A percentile compares a stretch with the other conserved stretches of the same genome.
phyloP scores from a whole-genome alignment of 1,140 invertebrate genomes.

The Drosophila dunni region DNA sequence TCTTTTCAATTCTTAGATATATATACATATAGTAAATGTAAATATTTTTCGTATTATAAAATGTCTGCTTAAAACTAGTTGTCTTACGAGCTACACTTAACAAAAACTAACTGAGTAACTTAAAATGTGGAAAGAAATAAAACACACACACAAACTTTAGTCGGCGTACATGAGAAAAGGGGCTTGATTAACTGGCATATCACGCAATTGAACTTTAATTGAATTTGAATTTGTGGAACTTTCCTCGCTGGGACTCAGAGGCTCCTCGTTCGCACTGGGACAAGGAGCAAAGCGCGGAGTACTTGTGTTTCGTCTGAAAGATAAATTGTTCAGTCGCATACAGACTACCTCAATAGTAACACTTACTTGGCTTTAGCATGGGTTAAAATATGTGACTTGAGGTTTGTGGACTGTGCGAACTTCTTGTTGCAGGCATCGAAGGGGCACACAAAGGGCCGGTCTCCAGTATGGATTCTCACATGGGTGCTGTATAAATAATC shows the following conservation, averaged over 20 bases:
- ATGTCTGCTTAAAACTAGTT: neutral
- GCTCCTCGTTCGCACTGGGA: slow-evolving; percentile 36
- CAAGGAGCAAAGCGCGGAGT: slow-evolving; percentile 57
- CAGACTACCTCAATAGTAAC: neutral
- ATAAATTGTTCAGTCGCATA: neutral
- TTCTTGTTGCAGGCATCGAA: slow-evolving; percentile 99
- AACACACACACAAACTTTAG: slow-evolving; percentile 12
- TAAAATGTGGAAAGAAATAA: neutral
- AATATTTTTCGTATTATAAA: neutral
- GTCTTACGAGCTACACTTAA: neutral
- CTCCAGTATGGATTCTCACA: slow-evolving; percentile 98
- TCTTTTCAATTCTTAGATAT: slow-evolving; percentile 4
- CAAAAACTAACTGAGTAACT: neutral
- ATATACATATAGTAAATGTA: slow-evolving; percentile 2
- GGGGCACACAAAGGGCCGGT: slow-evolving; percentile 98
- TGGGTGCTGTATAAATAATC: slow-evolving; percentile 90
- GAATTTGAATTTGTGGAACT: slow-evolving; percentile 64
- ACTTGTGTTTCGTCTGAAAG: slow-evolving; percentile 61
- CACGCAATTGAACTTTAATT: slow-evolving; percentile 81
- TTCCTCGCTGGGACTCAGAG: slow-evolving; percentile 57
- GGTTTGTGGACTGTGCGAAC: slow-evolving; percentile 98
- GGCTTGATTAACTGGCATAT: slow-evolving; percentile 54
- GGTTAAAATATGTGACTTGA: slow-evolving; percentile 99
- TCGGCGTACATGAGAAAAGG: slow-evolving; percentile 76
- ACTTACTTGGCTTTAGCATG: slow-evolving; percentile 97